phyloP scores from a whole-genome alignment of 2,797 vertebrate genomes.

The Triplophysa bombifrons region DNA sequence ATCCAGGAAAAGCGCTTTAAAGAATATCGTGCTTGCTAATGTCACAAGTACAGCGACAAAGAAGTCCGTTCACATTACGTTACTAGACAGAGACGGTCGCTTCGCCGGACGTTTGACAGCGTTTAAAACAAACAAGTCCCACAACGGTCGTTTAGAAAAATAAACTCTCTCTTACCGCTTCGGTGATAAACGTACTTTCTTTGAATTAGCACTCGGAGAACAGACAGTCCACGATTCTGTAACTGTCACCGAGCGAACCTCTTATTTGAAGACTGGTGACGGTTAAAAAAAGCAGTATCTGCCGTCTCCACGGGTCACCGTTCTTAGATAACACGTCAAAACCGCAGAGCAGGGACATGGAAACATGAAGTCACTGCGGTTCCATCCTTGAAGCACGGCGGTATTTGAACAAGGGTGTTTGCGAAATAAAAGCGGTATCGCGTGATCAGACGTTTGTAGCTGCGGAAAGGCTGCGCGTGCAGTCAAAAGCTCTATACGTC shows the following conservation, averaged over 20 bases:
- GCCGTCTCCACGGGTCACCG: neutral
- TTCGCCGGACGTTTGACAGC: conserved; percentile 8
- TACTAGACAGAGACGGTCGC: conserved; percentile 29
- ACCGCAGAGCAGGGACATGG: neutral
- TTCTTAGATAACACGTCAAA: conserved; percentile 3
- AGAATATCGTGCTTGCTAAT: neutral
- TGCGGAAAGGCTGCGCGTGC: conserved; percentile 31
- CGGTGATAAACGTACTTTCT: neutral
- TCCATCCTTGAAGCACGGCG: neutral
- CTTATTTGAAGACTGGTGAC: neutral
- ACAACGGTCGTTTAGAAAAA: neutral
- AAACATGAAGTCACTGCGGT: neutral
- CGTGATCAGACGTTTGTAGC: neutral
- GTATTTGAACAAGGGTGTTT: neutral
- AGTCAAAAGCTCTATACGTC: conserved; percentile 40
- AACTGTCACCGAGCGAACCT: neutral
- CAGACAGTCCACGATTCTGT: neutral
- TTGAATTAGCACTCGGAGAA: neutral
- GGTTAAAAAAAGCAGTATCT: conserved; percentile 15
- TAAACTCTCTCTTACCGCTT: neutral
- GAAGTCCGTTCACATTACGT: neutral
- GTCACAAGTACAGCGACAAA: neutral
- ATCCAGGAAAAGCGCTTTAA: neutral
- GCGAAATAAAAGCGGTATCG: neutral
- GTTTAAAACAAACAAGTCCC: neutral